A percentile compares a stretch with the other conserved stretches of the same genome.
These are phyloP conservation scores for Parnassius mnemosyne DNA, from an alignment of 2,888 invertebrate genomes.

Conservation along the genomic window DNA sequence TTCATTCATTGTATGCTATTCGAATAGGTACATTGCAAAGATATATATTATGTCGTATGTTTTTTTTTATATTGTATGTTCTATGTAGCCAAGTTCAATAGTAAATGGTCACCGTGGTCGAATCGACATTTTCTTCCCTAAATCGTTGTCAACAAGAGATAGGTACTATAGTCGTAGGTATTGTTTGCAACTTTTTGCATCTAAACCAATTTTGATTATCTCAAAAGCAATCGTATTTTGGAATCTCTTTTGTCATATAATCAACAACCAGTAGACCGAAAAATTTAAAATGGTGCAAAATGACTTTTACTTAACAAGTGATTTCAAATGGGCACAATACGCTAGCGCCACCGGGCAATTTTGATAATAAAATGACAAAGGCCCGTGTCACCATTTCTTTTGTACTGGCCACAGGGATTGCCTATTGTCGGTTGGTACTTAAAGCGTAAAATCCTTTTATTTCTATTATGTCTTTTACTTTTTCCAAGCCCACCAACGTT, in stretches of 20 bases:
- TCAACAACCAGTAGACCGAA: conserved; percentile 11
- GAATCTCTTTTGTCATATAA: conserved; percentile 49
- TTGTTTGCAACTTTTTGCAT: not conserved
- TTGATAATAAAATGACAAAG: conserved; percentile 47
- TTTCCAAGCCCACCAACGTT: conserved; percentile 54
- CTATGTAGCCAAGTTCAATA: too few species aligned
- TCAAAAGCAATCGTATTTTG: conserved; percentile 2
- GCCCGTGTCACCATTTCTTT: conserved; percentile 57
- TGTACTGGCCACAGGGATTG: conserved; percentile 51
- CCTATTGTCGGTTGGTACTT: conserved; percentile 43
- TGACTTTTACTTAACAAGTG: conserved; percentile 58
- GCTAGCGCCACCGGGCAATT: conserved; percentile 72
- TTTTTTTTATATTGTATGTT: too few species aligned
- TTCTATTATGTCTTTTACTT: conserved; percentile 19
- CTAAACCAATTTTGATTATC: not conserved
- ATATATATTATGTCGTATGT: too few species aligned
- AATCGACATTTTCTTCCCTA: too few species aligned
- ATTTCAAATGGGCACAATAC: conserved; percentile 36
- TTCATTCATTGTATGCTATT: too few species aligned
- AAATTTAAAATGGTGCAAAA: conserved; percentile 40
- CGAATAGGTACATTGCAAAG: too few species aligned
- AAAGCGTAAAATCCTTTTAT: conserved; percentile 29
- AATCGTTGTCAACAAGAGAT: too few species aligned
- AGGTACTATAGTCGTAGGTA: too few species aligned
- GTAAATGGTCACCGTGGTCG: too few species aligned